These are phyloP conservation scores for Tetranychus cinnabarinus DNA, from an alignment of 1,140 invertebrate species.

Conservation along the genomic window DNA sequence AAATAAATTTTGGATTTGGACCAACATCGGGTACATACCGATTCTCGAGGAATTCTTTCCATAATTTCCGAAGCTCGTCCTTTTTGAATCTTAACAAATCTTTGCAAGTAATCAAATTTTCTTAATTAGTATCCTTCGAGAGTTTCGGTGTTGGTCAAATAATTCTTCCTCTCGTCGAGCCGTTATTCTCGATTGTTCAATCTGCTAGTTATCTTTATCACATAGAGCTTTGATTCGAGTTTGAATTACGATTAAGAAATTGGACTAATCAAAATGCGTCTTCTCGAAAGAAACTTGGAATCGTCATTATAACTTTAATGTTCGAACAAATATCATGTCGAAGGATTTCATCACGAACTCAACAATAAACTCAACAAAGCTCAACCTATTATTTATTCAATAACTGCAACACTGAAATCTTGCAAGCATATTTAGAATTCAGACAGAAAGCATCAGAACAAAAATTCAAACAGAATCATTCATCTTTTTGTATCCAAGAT, in stretches of 20 bases:
- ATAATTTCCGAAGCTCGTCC: constrained; percentile 74
- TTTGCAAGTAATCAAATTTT: constrained; percentile 70
- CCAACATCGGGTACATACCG: constrained; percentile 45
- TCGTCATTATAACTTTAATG: no score
- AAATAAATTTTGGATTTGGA: constrained; percentile 22
- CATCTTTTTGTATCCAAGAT: no score
- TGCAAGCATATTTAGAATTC: no score
- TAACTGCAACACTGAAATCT: no score
- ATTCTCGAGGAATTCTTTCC: constrained; percentile 75
- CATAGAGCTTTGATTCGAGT: constrained; percentile 17
- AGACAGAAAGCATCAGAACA: no score
- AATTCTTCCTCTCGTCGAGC: constrained; percentile 5
- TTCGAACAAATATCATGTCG: no score
- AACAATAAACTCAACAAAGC: no score
- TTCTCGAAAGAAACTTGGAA: no score
- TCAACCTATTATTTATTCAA: no score
- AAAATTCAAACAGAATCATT: no score
- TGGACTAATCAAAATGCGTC: no score
- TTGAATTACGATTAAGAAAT: constrained; percentile 13
- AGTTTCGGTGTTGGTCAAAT: constrained; percentile 10
- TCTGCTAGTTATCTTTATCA: constrained; percentile 16
- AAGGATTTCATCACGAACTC: no score
- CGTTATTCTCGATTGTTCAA: constrained; percentile 14
- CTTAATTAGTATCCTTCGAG: constrained; percentile 27
- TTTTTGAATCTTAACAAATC: constrained; percentile 63